Percentiles rank a stretch among this genome's conserved stretches.
phyloP scores from a whole-genome alignment of 2,113 vertebrate species.

The Panthera uncia region DNA sequence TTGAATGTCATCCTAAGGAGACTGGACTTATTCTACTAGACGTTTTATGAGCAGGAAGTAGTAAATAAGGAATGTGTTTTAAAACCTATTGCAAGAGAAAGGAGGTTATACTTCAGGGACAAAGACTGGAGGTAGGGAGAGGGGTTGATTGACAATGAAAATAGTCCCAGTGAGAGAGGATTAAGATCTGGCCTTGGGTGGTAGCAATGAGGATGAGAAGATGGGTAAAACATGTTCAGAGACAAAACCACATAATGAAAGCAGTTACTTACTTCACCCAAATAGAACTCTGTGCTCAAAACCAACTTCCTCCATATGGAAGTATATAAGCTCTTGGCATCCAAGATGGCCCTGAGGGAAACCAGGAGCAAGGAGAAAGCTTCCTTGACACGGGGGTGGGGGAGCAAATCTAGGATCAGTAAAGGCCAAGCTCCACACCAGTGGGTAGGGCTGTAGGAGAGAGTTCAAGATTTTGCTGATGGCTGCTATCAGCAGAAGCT shows the following conservation, averaged over 20 bases:
- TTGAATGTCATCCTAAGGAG: not conserved
- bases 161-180: not conserved
- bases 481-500: not conserved
- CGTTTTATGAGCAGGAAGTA: constrained; percentile 15
- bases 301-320: not conserved
- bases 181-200: not conserved
- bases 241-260: constrained; percentile 30
- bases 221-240: not conserved
- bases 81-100: not conserved
- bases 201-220: not conserved
- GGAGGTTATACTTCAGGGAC: not conserved
- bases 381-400: not conserved
- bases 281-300: not conserved
- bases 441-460: not conserved
- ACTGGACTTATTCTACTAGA: not conserved
- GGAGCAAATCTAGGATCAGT: not conserved
- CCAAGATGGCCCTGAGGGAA: not conserved
- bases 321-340: not conserved
- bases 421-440: not conserved
- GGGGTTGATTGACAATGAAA: not conserved
- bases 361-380: not conserved
- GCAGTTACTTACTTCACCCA: not conserved
- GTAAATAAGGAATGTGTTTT: not conserved
- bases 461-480: not conserved
- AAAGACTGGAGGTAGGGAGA: not conserved